Base-by-base conservation (phyloP, 2,113 vertebrate genomes). In the Lutjanus erythropterus region DNA sequence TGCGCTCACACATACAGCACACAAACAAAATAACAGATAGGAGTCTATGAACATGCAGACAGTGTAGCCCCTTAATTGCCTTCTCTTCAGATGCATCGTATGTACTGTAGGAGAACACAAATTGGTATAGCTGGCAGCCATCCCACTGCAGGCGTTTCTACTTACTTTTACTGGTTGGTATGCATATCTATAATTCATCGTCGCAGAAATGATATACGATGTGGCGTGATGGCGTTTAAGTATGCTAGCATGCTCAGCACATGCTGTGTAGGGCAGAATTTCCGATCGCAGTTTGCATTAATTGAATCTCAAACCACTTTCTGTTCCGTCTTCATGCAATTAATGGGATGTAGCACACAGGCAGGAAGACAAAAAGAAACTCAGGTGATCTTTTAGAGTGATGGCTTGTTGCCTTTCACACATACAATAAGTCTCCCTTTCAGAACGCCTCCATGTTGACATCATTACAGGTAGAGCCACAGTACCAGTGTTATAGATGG, bases 21-120 rank as follows among this genome's bases (percentile, higher is more conserved):
- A 55, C 42, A 86, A 60, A 86, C 66, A 85, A 81, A 71, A 86
- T 61, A 76, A 81, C 58, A 86, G 68, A 68, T 21, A 62, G 52
- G 44, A 82, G 69, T 71, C 44, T 58, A 61, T 68, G 83, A 85
- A 83, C 75, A 85, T 78, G 75, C 81, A 88, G 84, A 42, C 80
- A 56, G 69, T 58, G 82, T 52, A 69, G 72, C 75, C 53, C 67
- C 78, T 80, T 92, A 90, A 92, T 92, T 89, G 87, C 76, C 68
- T 66, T 61, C 41, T 84, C 83, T 66, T 84, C 71, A 76, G 81
- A 46, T 66, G 75, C 62, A 47, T 84, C 16, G 1, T 52, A 18
- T 72, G 70, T 31, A 61, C 29, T 35, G 44, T 21, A 58, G 3
- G 35, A 64, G 88, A 88, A 74, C 62, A 76, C 33, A 74, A 85